Evolutionary conservation across 1,140 invertebrate genomes (phyloP).

Genomic region (Metopolophium dirhodum): DNA sequence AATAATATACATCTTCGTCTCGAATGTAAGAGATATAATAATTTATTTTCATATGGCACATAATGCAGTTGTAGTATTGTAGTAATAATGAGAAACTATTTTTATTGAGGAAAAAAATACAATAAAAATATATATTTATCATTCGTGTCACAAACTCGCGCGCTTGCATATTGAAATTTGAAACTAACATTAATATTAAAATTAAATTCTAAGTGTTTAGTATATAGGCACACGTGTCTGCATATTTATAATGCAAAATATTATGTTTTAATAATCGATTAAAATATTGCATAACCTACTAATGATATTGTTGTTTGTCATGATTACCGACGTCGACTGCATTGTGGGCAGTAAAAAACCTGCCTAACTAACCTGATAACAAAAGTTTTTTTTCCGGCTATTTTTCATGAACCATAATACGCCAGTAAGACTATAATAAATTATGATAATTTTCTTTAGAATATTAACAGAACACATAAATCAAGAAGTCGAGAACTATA

Average conservation of each 20-base stretch:
- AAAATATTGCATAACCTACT: neutral
- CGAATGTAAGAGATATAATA: neutral
- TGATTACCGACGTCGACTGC: neutral
- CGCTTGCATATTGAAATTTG: neutral
- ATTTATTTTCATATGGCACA: neutral
- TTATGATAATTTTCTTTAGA: neutral
- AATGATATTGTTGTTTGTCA: neutral
- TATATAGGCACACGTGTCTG: neutral
- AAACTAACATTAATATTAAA: constrained; percentile 2
- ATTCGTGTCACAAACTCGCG: neutral
- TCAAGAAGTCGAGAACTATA: neutral
- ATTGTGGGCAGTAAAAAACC: neutral
- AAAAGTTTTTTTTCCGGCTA: neutral
- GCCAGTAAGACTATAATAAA: neutral
- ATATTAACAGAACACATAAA: neutral
- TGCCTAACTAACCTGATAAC: neutral
- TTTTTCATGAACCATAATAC: neutral
- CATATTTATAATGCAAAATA: neutral
- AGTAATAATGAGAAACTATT: constrained; percentile 30
- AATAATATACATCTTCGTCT: constrained; percentile 18
- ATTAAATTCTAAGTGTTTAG: neutral
- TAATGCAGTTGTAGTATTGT: neutral
- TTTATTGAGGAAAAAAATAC: neutral
- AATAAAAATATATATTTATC: neutral
- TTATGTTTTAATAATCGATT: neutral